Evolutionary conservation across 1,140 invertebrate genomes (phyloP).

Genomic region (Amphibalanus amphitrite): DNA sequence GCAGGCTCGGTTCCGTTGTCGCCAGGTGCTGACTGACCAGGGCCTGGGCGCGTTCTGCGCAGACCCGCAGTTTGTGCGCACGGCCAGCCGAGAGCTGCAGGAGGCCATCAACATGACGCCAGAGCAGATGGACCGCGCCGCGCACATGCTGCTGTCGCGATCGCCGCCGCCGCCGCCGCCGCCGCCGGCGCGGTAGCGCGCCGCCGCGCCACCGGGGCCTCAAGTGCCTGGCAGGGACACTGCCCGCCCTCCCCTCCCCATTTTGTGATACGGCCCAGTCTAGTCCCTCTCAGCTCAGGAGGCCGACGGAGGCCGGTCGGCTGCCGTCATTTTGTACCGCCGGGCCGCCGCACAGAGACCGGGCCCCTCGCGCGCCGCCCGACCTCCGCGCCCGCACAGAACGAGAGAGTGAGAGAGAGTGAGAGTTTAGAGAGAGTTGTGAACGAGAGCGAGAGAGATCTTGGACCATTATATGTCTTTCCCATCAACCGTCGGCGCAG

Average conservation of each 20-base stretch:
- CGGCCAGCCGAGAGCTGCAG: slow-evolving; percentile 80
- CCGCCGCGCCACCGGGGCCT: neutral
- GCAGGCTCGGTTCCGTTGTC: too few species aligned
- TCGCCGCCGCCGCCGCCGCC: slow-evolving; percentile 4
- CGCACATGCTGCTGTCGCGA: slow-evolving; percentile 42
- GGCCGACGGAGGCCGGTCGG: neutral
- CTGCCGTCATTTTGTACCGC: neutral
- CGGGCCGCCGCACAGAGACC: too few species aligned
- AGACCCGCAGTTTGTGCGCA: slow-evolving; percentile 78
- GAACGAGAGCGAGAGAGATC: neutral
- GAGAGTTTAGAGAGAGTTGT: too few species aligned
- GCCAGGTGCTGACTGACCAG: slow-evolving; percentile 73
- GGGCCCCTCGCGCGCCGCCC: too few species aligned
- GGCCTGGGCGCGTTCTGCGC: slow-evolving; percentile 86
- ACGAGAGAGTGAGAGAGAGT: neutral
- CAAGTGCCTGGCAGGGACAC: neutral
- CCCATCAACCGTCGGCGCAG: neutral
- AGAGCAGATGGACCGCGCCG: slow-evolving; percentile 83
- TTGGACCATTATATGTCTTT: slow-evolving; percentile 1
- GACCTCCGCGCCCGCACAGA: too few species aligned
- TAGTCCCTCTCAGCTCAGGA: neutral
- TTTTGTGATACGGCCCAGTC: neutral
- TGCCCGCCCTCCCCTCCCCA: neutral
- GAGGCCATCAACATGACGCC: slow-evolving; percentile 88
- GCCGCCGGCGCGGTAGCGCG: too few species aligned